These are phyloP conservation scores for Cepaea nemoralis DNA, from an alignment of 1,140 invertebrate species.

Conservation along the genomic window DNA sequence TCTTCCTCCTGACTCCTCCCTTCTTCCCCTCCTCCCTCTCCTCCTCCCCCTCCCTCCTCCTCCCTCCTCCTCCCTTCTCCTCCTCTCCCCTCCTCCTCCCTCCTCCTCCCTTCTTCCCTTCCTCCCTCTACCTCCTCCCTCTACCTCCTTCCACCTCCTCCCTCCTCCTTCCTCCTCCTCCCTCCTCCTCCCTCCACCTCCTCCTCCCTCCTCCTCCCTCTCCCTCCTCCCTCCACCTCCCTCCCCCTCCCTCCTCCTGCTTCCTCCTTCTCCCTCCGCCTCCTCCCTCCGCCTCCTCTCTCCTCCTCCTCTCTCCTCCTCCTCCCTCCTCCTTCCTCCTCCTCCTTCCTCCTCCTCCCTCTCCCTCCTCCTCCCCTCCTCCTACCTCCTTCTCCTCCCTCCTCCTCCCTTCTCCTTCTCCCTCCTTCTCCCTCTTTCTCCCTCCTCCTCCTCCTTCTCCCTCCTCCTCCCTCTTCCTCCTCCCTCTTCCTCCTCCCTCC, in stretches of 20 bases:
- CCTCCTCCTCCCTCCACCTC: neutral
- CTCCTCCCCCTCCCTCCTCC: neutral
- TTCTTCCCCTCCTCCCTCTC: too few species aligned
- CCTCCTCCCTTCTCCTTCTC: neutral
- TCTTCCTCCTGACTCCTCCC: too few species aligned
- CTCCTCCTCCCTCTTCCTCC: too few species aligned
- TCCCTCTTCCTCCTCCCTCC: neutral
- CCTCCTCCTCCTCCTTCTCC: neutral
- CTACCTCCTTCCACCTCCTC: neutral
- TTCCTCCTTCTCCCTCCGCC: too few species aligned
- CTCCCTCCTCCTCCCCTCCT: too few species aligned
- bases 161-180: neutral
- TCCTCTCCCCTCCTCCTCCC: neutral
- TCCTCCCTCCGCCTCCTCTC: too few species aligned
- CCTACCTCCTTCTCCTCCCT: too few species aligned
- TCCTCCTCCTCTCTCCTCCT: too few species aligned
- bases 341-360: neutral
- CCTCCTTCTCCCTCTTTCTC: neutral
- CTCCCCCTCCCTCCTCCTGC: too few species aligned
- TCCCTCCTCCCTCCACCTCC: too few species aligned
- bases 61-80: neutral
- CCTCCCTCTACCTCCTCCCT: constrained; percentile 29
- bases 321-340: neutral
- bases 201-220: neutral
- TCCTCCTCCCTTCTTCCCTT: constrained; percentile 25